Evolutionary conservation across 2,888 invertebrate species (phyloP).

Genomic region (Osmoderma eremita): DNA sequence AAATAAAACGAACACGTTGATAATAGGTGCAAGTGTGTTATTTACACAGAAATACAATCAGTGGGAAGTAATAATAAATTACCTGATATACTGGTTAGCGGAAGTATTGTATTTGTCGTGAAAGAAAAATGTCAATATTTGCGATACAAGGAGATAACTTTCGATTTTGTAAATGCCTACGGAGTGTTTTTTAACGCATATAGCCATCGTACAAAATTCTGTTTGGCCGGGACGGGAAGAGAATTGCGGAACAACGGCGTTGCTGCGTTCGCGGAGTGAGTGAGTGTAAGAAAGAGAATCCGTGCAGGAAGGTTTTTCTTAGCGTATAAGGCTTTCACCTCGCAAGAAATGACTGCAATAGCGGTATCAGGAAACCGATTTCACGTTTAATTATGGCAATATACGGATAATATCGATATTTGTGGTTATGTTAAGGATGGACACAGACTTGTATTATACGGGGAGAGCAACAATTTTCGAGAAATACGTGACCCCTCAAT

Average conservation of each 20-base stretch:
- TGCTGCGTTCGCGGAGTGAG: constrained; percentile 5
- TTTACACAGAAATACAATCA: too few species aligned
- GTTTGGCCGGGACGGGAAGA: constrained; percentile 13
- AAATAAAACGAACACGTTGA: too few species aligned
- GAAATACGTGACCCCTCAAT: too few species aligned
- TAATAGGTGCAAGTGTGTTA: too few species aligned
- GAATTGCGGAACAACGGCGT: constrained; percentile 27
- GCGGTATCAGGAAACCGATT: constrained; percentile 25
- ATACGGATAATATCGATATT: constrained; percentile 8
- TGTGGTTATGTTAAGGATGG: not conserved
- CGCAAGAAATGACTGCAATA: constrained; percentile 23
- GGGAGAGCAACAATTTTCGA: too few species aligned
- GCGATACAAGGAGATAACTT: constrained; percentile 25
- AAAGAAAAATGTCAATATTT: constrained; percentile 13
- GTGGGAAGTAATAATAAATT: too few species aligned
- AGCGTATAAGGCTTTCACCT: constrained; percentile 33
- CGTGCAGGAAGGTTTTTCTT: constrained; percentile 20
- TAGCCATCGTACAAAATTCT: not conserved
- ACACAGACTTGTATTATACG: not conserved
- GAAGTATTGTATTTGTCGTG: constrained; percentile 3
- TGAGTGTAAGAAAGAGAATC: constrained; percentile 11
- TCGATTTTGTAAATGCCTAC: constrained; percentile 14
- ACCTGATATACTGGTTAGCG: not conserved
- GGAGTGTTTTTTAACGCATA: not conserved
- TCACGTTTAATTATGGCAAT: constrained; percentile 26